Evolutionary conservation across 2,888 invertebrate genomes (phyloP), one percentile per base, ranked within the genome.

Genomic region (Isotomurus palustris): DNA sequence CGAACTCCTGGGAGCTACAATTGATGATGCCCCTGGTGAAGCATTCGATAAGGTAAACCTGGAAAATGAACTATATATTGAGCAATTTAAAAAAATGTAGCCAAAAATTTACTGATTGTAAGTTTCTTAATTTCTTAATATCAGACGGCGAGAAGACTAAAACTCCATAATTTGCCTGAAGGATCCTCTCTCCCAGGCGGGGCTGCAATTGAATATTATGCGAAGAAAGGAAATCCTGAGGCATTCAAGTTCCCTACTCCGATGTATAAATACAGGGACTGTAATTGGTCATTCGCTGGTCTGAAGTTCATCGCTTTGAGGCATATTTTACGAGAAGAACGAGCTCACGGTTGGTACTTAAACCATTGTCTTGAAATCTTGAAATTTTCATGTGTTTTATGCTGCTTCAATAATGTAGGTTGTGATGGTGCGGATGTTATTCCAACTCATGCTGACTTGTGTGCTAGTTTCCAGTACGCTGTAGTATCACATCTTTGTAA

Each of bases 1-100:
- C 77, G 73, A 84, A 41, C 76, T 93, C 53, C 80, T 97, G 29
- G 96, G 96, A 1, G 80, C 84, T 69, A 80, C 82, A 36, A 71
- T 86, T 21, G 92, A 95, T 75, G 87, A 89, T 78, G 86, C 95
- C 6, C 94, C 95, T 6, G 97, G 97, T 17, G 94, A 96, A 79
- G 83, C 88, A 1, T 84, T 93, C 71, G 96, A 97, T 74, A 96
- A 96, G 79, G 91, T 88, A 73, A 68, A 19, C 25, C 47, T 47
- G 19, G 43, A 28, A 32, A 6, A n/a, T 12, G 5, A 8, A 8
- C 19, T 29, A 2, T 44, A 2, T 25, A 4, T 53, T 45, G 27
- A 45, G 17, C 5, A 17, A 38, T 4, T 38, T 17, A 8, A 5
- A 38, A 38, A 5, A 8, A 38, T 14, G n/a, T 50, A 24, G 5